Conservation (phyloP, 2,888 invertebrate genomes). For the Phania funesta region DNA sequence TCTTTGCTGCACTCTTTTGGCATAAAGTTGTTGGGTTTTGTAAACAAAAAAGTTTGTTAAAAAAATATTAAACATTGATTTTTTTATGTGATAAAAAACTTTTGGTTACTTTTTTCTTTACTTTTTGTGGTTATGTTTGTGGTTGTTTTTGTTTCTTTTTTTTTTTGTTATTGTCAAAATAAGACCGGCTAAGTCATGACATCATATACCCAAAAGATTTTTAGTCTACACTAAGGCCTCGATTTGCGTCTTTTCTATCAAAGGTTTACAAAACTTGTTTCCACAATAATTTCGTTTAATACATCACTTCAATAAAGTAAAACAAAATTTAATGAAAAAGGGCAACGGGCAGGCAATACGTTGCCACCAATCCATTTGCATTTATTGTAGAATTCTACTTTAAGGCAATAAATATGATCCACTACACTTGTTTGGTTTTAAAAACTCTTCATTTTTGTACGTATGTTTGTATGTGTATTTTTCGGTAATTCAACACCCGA, state of each 20-base stretch:
- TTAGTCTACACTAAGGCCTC: too few relatives aligned
- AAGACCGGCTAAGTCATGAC: slow-evolving; percentile 51
- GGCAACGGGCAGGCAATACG: neutral
- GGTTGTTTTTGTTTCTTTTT: slow-evolving; percentile 8
- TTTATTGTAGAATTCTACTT: slow-evolving; percentile 39
- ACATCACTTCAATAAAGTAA: too few relatives aligned
- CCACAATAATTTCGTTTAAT: too few relatives aligned
- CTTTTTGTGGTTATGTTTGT: too few relatives aligned
- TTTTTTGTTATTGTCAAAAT: slow-evolving; percentile 11
- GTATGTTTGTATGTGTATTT: slow-evolving; percentile 15
- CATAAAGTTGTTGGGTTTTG: neutral
- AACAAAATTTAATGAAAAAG: too few relatives aligned
- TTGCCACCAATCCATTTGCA: neutral
- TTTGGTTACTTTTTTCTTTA: slow-evolving; percentile 2
- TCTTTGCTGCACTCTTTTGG: neutral
- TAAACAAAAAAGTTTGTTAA: neutral
- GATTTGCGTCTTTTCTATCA: too few relatives aligned
- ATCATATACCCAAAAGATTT: slow-evolving; percentile 59
- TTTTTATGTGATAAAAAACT: slow-evolving; percentile 31
- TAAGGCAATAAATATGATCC: slow-evolving; percentile 19
- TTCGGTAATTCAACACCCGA: slow-evolving; percentile 59
- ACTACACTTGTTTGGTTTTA: slow-evolving; percentile 60
- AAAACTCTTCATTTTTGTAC: slow-evolving; percentile 9
- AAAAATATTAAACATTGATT: neutral
- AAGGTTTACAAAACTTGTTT: too few relatives aligned